These are phyloP conservation scores for Sylvietta virens DNA, from an alignment of 2,113 vertebrate species.

Conservation along the genomic window DNA sequence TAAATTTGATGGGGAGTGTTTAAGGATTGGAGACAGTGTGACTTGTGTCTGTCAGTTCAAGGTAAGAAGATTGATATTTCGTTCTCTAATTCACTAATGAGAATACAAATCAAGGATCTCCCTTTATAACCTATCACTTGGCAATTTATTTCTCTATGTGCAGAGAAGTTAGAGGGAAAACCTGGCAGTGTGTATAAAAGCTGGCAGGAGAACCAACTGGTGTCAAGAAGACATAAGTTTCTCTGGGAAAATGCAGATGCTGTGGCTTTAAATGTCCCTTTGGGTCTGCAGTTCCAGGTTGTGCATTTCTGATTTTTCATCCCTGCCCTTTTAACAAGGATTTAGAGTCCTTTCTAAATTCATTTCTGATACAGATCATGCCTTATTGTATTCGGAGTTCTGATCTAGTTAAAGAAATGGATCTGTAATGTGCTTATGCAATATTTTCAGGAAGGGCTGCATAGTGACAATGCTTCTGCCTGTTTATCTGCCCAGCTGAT, in stretches of 20 bases:
- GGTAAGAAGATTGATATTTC: conserved; percentile 79
- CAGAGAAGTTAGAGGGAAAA: conserved; percentile 54
- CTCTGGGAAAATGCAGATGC: conserved; percentile 31
- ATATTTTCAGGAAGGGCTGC: conserved; percentile 56
- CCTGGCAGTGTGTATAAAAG: conserved; percentile 36
- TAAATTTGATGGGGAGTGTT: conserved; percentile 98
- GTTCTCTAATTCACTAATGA: conserved; percentile 50
- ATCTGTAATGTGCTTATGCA: conserved; percentile 42
- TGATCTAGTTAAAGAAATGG: conserved; percentile 49
- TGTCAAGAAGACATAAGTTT: conserved; percentile 63
- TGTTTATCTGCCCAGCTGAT: conserved; percentile 31
- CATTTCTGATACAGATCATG: conserved; percentile 31
- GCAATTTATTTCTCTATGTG: conserved; percentile 50
- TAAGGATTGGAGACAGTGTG: conserved; percentile 96
- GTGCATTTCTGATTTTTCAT: neutral
- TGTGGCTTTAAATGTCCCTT: conserved; percentile 37
- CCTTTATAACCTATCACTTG: conserved; percentile 43
- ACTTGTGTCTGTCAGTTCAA: conserved; percentile 99
- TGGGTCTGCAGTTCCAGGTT: neutral
- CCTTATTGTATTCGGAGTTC: conserved; percentile 44
- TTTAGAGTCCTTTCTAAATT: conserved; percentile 39
- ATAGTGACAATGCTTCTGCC: conserved; percentile 39
- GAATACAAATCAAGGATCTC: conserved; percentile 43
- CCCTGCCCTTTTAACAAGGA: conserved; percentile 1
- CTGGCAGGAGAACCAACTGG: conserved; percentile 59